phyloP scores from a whole-genome alignment of 1,140 invertebrate genomes.

The Rhopalosiphum maidis region DNA sequence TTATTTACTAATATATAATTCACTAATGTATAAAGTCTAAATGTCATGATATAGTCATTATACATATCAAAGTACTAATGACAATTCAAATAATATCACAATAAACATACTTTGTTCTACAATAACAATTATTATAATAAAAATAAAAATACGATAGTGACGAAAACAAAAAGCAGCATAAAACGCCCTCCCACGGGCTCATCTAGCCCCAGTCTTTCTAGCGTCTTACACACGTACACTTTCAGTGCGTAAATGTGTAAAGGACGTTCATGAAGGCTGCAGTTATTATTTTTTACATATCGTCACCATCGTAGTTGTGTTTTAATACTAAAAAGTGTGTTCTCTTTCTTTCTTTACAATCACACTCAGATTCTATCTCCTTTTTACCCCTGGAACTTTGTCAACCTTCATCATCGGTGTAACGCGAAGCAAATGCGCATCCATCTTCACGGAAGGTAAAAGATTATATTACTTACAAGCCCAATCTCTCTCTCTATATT shows the following conservation, averaged over 20 bases:
- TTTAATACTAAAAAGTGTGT: too few species aligned
- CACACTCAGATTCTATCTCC: too few species aligned
- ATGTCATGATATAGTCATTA: background rate
- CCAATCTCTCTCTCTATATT: too few species aligned
- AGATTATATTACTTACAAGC: too few species aligned
- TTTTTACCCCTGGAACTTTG: too few species aligned
- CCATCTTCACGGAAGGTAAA: too few species aligned
- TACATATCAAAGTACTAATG: background rate
- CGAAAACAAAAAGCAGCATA: background rate
- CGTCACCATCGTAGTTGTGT: background rate
- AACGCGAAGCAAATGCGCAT: too few species aligned
- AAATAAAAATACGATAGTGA: constrained; percentile 13
- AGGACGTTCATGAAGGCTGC: background rate
- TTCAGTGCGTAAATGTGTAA: background rate
- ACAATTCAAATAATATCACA: background rate
- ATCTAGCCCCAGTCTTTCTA: background rate
- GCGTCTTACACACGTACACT: too few species aligned
- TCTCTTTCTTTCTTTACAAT: too few species aligned
- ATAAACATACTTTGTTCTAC: background rate
- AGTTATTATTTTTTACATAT: background rate
- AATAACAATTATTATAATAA: constrained; percentile 11
- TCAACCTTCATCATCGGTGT: too few species aligned
- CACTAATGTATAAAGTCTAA: too few species aligned
- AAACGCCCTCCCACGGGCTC: background rate
- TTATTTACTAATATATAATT: too few species aligned